Evolutionary conservation across 2,113 vertebrate genomes (phyloP).

Genomic region (Microcebus griseorufus): DNA sequence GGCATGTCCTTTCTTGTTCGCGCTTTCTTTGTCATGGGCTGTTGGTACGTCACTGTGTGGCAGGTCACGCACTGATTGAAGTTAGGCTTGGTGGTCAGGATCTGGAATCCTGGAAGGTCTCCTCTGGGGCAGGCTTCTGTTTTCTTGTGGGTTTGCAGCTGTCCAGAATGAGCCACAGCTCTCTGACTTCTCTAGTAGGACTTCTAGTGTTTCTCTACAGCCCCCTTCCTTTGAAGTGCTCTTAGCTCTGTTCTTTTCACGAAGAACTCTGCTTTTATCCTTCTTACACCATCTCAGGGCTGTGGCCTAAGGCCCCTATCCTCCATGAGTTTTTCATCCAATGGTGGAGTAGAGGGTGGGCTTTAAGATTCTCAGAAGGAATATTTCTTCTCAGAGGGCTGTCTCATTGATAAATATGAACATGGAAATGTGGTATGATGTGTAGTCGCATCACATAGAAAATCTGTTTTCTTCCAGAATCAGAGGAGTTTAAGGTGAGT

Average conservation of each 20-base stretch:
- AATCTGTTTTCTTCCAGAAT: neutral
- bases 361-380: neutral
- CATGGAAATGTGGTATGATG: neutral
- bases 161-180: neutral
- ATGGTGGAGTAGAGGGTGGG: neutral
- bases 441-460: neutral
- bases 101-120: neutral
- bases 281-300: neutral
- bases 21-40: neutral
- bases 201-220: neutral
- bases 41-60: neutral
- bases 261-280: neutral
- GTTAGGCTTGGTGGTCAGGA: neutral
- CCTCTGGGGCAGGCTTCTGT: neutral
- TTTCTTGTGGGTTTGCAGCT: neutral
- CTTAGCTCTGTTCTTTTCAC: neutral
- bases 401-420: neutral
- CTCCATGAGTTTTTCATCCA: neutral
- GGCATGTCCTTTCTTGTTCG: neutral
- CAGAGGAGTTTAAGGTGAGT: neutral
- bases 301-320: neutral
- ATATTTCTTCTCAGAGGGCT: neutral
- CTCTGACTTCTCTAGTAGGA: neutral
- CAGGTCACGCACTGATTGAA: neutral
- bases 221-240: neutral